These are phyloP conservation scores for Brachionus manjavacas DNA, from an alignment of 1,140 invertebrate genomes.

Conservation along the genomic window DNA sequence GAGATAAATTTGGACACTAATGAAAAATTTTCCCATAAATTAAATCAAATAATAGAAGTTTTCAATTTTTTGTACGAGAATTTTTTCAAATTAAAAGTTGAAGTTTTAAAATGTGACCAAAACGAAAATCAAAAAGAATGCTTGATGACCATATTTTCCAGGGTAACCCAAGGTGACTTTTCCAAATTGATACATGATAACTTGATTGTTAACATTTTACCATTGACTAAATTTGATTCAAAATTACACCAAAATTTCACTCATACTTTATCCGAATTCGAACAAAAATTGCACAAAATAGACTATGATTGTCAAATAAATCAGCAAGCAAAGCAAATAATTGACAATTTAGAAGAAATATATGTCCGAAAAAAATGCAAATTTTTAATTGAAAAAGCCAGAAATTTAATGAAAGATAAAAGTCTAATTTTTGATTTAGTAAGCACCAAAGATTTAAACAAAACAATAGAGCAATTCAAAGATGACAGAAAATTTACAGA, in stretches of 20 bases:
- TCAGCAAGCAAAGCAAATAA: background rate
- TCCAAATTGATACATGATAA: background rate
- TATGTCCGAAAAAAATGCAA: slow-evolving; percentile 33
- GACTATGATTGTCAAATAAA: background rate
- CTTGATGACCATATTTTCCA: background rate
- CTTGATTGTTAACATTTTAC: slow-evolving; percentile 2
- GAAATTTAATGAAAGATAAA: slow-evolving; percentile 30
- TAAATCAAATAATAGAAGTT: background rate
- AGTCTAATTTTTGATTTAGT: slow-evolving; percentile 13
- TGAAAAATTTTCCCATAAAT: background rate
- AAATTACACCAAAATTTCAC: background rate
- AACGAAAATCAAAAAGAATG: background rate
- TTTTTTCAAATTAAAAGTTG: background rate
- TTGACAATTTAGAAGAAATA: slow-evolving; percentile 9
- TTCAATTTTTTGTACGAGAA: background rate
- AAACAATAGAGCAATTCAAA: background rate
- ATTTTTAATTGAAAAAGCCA: background rate
- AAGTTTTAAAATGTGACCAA: background rate
- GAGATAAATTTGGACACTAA: background rate
- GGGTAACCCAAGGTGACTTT: background rate
- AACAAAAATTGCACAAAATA: slow-evolving; percentile 18
- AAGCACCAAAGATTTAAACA: background rate
- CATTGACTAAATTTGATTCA: background rate
- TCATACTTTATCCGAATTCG: background rate
- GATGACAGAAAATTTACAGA: background rate